Evolutionary conservation across 2,888 invertebrate species (phyloP), one percentile per base, ranked within the genome.

Genomic region (Lepas anatifera): DNA sequence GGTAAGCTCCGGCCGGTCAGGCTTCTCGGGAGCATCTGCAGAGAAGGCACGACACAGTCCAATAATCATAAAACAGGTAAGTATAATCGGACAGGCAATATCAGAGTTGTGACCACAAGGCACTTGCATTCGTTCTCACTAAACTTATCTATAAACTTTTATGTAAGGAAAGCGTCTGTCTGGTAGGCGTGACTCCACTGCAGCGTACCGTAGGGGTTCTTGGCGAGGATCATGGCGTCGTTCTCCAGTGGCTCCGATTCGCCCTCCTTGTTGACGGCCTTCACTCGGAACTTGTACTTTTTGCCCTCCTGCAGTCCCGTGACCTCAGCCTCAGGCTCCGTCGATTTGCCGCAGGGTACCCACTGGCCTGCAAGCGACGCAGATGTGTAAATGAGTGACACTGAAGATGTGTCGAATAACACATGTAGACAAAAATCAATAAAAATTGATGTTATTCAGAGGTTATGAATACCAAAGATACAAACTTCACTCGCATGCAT

Each of bases 181-280:
- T n/a, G n/a, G n/a, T n/a, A n/a, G n/a, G n/a, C n/a, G n/a, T n/a
- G n/a, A n/a, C n/a, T n/a, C n/a, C n/a, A n/a, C n/a, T n/a, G n/a
- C n/a, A n/a, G n/a, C n/a, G n/a, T n/a, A 90, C 90, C 96, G 81
- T 92, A 99, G 73, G 98, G 98, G 90, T 99, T 99, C 82, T 98
- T 99, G 71, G 99, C 98, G 76, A 96, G 87, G 74, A 96, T 95
- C 16, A 95, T 87, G 77, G 91, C 90, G 73, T 95, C 95, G 0
- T 95, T 90, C 80, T 94, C 95, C 70, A 99, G 83, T 72, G 95
- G 95, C 79, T 98, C 97, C 0, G 97, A 95, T 80, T 95, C 95
- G 25, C 99, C 99, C 81, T 98, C 96, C 79, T 95, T 93, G 81
- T 99, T 99, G 69, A 98, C 95, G 29, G 99, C 97, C 77, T 91